Conservation (phyloP, 2,797 vertebrate genomes). For the Mormyrops boulengeri region DNA sequence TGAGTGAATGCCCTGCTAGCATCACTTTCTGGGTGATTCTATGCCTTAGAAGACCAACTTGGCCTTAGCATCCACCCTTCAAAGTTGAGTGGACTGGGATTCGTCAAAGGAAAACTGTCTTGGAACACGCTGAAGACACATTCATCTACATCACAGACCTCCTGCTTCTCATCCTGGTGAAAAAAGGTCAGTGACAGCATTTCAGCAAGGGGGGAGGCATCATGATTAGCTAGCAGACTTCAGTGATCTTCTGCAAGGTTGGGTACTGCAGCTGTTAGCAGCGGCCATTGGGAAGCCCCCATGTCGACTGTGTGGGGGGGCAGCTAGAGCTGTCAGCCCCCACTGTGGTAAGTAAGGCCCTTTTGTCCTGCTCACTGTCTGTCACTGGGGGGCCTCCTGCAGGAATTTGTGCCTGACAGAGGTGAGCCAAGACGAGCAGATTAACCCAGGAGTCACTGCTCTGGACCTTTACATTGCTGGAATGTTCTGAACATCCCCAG, state of each 20-base stretch:
- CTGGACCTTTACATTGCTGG: background rate
- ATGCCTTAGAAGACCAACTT: background rate
- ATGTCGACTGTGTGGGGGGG: background rate
- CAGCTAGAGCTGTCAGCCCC: background rate
- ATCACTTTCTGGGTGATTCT: background rate
- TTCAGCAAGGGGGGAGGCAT: background rate
- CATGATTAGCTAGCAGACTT: background rate
- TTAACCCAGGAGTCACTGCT: background rate
- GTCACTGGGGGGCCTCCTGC: background rate
- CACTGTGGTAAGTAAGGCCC: background rate
- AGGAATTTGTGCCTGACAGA: constrained; percentile 51
- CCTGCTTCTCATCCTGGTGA: background rate
- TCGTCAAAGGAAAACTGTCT: background rate
- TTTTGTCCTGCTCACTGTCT: background rate
- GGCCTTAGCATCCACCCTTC: background rate
- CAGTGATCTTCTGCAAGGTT: background rate
- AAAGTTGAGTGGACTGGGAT: background rate
- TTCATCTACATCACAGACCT: background rate
- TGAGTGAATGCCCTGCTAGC: background rate
- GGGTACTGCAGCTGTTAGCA: background rate
- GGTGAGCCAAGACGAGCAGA: constrained; percentile 47
- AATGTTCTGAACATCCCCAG: background rate
- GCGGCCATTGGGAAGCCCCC: background rate
- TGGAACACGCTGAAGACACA: background rate
- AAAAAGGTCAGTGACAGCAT: background rate